Conservation (phyloP, 2,113 vertebrate species). For the Chaetops frenatus region DNA sequence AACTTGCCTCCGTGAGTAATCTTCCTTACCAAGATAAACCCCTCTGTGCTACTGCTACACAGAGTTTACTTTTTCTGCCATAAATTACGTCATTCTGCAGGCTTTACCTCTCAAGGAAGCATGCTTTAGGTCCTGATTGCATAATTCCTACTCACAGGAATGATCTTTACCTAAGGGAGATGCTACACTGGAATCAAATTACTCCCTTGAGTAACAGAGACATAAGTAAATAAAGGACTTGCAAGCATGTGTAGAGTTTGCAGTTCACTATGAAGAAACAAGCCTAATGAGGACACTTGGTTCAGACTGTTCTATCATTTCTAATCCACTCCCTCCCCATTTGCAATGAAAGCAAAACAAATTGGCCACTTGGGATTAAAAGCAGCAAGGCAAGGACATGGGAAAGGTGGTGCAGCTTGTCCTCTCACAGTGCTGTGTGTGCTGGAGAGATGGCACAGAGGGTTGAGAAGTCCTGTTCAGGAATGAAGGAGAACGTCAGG, state of each 20-base stretch:
- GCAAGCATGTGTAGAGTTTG: neutral
- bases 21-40: neutral
- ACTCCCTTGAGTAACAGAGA: neutral
- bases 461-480: neutral
- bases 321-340: neutral
- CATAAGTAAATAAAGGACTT: neutral
- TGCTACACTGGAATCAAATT: neutral
- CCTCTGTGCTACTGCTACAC: neutral
- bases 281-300: conserved; percentile 16
- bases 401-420: conserved; percentile 33
- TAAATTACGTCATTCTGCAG: neutral
- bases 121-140: neutral
- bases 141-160: neutral
- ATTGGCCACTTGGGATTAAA: conserved; percentile 25
- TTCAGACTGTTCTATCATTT: conserved; percentile 27
- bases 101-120: neutral
- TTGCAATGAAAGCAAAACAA: conserved; percentile 21
- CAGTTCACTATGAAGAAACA: conserved; percentile 1
- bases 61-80: neutral
- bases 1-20: neutral
- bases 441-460: neutral
- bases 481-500: neutral
- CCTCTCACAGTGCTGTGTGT: neutral
- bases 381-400: neutral
- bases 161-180: neutral